phyloP scores from a whole-genome alignment of 2,888 invertebrate genomes.

The Dasysyrphus tricinctus region DNA sequence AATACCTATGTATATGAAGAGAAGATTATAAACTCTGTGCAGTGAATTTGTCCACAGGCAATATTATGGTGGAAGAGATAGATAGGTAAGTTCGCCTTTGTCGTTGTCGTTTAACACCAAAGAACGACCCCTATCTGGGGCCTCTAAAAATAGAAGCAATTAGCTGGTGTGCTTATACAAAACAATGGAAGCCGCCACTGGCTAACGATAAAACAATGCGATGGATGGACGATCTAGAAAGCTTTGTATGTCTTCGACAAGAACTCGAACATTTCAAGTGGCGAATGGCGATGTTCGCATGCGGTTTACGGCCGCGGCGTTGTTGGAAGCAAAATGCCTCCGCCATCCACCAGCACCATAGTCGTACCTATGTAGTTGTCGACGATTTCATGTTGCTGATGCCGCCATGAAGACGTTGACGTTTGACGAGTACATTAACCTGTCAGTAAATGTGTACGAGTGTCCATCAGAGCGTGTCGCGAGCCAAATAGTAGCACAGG shows the following conservation, averaged over 20 bases:
- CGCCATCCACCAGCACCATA: too few species aligned
- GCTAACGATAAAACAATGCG: constrained; percentile 15
- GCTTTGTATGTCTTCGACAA: constrained; percentile 34
- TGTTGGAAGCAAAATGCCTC: constrained; percentile 4
- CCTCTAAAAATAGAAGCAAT: constrained; percentile 72
- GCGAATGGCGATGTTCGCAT: constrained; percentile 31
- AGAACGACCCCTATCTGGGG: constrained; percentile 52
- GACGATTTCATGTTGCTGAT: constrained; percentile 2
- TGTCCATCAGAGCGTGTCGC: constrained; percentile 69
- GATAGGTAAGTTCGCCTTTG: constrained; percentile 43
- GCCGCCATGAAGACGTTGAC: constrained; percentile 44
- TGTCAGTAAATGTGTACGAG: constrained; percentile 55
- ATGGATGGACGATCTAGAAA: constrained; percentile 7
- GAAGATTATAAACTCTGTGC: constrained; percentile 53
- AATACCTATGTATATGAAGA: constrained; percentile 5
- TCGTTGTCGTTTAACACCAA: constrained; percentile 34
- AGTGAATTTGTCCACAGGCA: constrained; percentile 52
- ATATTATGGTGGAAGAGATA: not conserved
- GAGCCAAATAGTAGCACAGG: constrained; percentile 46
- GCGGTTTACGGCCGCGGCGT: not conserved
- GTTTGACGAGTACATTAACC: constrained; percentile 73
- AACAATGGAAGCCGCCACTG: constrained; percentile 58
- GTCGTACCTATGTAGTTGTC: not conserved
- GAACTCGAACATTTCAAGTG: constrained; percentile 65
- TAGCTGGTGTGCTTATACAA: constrained; percentile 48